A percentile compares a stretch with the other conserved stretches of the same genome.
Evolutionary conservation across 2,888 invertebrate species (phyloP).

Genomic region (Troides oblongomaculatus): DNA sequence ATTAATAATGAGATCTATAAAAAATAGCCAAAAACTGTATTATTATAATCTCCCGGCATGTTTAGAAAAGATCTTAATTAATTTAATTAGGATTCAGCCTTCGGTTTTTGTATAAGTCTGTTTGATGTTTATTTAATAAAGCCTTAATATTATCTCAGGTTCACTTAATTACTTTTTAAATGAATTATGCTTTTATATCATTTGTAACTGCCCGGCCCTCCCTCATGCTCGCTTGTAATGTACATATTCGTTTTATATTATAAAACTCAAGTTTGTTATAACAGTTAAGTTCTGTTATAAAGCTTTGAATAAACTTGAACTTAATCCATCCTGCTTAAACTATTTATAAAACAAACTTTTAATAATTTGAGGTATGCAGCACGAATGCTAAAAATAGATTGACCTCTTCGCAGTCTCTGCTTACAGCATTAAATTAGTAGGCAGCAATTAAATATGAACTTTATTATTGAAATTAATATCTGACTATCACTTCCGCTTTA

Average conservation of each 20-base stretch:
- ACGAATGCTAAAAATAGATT: too few relatives aligned
- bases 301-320: too few relatives aligned
- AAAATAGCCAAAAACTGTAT: conserved; percentile 5
- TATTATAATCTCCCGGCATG: conserved; percentile 11
- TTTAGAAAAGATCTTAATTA: conserved; percentile 16
- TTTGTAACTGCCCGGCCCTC: background rate
- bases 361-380: too few relatives aligned
- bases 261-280: background rate
- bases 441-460: too few relatives aligned
- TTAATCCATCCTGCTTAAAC: too few relatives aligned
- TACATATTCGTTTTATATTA: background rate
- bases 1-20: background rate
- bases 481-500: too few relatives aligned
- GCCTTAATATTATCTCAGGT: background rate
- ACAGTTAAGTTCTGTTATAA: too few relatives aligned
- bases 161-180: conserved; percentile 1
- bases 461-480: too few relatives aligned
- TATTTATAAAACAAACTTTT: too few relatives aligned
- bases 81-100: conserved; percentile 8
- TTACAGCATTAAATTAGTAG: too few relatives aligned
- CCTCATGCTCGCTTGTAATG: background rate
- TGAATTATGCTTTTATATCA: background rate
- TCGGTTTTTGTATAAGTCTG: conserved; percentile 1
- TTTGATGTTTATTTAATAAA: conserved; percentile 7
- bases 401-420: too few relatives aligned